Percentiles rank a stretch among this genome's conserved stretches.
phyloP scores from a whole-genome alignment of 1,140 invertebrate species.

The Zaprionus lachaisei region DNA sequence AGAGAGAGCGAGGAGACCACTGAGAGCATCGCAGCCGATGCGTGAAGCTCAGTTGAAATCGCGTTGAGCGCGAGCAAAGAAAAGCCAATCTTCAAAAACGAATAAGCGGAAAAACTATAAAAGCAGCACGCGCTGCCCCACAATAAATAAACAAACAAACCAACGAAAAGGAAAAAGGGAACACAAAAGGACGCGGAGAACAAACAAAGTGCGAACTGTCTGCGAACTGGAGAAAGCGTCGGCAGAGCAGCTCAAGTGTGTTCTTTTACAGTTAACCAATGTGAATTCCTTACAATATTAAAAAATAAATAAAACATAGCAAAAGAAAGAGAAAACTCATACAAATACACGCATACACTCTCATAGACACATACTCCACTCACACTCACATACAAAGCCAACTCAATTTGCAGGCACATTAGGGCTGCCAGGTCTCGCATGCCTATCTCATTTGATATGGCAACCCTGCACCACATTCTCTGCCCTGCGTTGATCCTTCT shows the following conservation, averaged over 20 bases:
- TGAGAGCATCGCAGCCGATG: conserved; percentile 23
- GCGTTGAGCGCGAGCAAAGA: not conserved
- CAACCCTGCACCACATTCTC: not conserved
- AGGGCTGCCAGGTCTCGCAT: no score
- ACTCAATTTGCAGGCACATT: not conserved
- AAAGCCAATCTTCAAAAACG: conserved; percentile 1
- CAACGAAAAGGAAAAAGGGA: not conserved
- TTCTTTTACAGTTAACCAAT: not conserved
- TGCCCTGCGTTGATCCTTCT: not conserved
- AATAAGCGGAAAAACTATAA: conserved; percentile 1
- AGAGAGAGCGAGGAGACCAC: conserved; percentile 16
- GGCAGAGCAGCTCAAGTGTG: not conserved
- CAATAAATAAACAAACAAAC: not conserved
- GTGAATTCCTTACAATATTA: not conserved
- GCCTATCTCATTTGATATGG: no score
- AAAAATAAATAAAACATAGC: not conserved
- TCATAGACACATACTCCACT: no score
- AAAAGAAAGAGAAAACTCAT: not conserved
- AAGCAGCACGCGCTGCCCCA: not conserved
- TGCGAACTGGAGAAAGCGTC: not conserved
- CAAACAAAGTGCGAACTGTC: not conserved
- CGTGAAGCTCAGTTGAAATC: conserved; percentile 17
- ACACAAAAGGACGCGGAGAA: not conserved
- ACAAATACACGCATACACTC: not conserved
- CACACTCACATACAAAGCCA: not conserved